phyloP scores from a whole-genome alignment of 2,888 invertebrate species.

The Eretmocerus hayati region DNA sequence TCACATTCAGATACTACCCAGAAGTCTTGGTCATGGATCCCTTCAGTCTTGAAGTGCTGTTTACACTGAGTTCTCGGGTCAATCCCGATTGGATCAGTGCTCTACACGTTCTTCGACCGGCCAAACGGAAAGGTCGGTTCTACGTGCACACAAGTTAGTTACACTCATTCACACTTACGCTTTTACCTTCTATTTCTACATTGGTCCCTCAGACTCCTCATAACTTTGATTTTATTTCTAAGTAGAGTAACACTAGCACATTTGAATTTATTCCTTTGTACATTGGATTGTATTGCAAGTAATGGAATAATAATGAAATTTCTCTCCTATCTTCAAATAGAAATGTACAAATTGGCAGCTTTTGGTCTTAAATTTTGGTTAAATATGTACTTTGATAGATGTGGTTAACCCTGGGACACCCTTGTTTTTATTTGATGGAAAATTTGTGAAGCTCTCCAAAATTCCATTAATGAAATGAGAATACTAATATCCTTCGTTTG shows the following conservation, averaged over 20 bases:
- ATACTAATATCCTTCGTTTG: no score
- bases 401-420: no score
- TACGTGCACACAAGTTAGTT: conserved; percentile 48
- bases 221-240: conserved; percentile 20
- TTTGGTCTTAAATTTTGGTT: background rate
- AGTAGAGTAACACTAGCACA: conserved; percentile 20
- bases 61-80: conserved; percentile 87
- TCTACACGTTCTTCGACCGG: conserved; percentile 71
- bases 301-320: no score
- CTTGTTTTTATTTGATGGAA: background rate
- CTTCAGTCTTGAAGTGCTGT: conserved; percentile 84
- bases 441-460: no score
- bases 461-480: no score
- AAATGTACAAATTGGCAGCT: no score
- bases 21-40: conserved; percentile 97
- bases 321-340: no score
- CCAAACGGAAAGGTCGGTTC: conserved; percentile 58
- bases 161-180: conserved; percentile 46
- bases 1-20: conserved; percentile 96
- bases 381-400: no score
- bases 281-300: no score
- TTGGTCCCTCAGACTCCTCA: conserved; percentile 16
- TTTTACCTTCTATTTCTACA: conserved; percentile 32
- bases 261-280: conserved; percentile 11
- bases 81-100: conserved; percentile 99